These are phyloP conservation scores for Accipiter virgatus DNA, from an alignment of 2,113 vertebrate genomes.

Conservation along the genomic window DNA sequence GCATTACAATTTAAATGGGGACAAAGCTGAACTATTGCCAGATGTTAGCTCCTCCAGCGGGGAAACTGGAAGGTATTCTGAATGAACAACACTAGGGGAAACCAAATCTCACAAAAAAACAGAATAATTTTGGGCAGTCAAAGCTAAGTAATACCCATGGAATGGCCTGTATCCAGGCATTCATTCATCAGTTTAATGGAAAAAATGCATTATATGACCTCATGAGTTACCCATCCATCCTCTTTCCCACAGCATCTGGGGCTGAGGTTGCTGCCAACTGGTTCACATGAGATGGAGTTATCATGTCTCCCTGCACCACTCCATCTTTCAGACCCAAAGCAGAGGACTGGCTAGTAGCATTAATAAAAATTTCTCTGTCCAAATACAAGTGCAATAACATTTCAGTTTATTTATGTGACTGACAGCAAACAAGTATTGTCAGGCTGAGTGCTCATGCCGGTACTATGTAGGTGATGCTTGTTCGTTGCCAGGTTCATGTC, in stretches of 20 bases:
- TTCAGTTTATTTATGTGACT: neutral
- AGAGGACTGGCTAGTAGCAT: neutral
- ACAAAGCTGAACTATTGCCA: neutral
- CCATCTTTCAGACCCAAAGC: neutral
- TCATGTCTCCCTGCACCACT: neutral
- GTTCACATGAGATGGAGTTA: neutral
- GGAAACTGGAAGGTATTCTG: neutral
- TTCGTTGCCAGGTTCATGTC: neutral
- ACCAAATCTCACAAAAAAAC: neutral
- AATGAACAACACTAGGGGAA: neutral
- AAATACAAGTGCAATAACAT: neutral
- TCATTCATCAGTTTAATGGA: neutral
- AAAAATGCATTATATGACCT: neutral
- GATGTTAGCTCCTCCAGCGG: accelerated
- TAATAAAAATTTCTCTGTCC: neutral
- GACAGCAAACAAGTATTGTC: neutral
- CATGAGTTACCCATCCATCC: neutral
- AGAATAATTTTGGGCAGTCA: neutral
- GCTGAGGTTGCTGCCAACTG: neutral
- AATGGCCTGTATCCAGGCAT: neutral
- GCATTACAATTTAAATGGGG: neutral
- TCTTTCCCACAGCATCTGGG: neutral
- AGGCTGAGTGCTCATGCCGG: neutral
- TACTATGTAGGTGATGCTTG: neutral
- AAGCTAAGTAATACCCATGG: neutral